These are phyloP conservation scores for Pluvianellus socialis DNA, from an alignment of 2,113 vertebrate species.

Conservation along the genomic window DNA sequence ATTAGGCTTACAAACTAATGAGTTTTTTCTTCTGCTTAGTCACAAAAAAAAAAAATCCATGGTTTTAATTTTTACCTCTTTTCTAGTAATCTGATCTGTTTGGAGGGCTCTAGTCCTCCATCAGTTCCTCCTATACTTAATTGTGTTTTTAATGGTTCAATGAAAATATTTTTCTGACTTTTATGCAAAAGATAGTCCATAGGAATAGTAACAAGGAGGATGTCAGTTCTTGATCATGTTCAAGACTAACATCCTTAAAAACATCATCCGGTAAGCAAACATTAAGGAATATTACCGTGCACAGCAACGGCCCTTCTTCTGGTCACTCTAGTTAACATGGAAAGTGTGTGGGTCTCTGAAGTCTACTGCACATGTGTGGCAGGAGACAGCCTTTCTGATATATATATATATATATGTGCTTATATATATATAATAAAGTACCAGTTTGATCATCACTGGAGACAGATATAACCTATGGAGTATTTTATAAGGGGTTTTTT, in stretches of 20 bases:
- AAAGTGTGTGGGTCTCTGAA: background rate
- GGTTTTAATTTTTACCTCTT: background rate
- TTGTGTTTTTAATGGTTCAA: background rate
- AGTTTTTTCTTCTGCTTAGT: slow-evolving; percentile 18
- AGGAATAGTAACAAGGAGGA: background rate
- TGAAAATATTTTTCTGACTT: background rate
- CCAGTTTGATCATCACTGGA: background rate
- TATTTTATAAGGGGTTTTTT: background rate
- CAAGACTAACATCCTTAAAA: background rate
- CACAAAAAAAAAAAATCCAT: background rate
- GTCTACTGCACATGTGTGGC: background rate
- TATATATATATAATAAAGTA: no score
- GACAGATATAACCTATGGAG: background rate
- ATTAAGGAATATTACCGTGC: background rate
- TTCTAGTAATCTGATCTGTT: background rate
- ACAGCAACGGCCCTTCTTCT: background rate
- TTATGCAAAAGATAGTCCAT: background rate
- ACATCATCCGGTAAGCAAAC: background rate
- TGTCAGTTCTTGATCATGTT: background rate
- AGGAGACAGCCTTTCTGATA: background rate
- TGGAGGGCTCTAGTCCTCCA: background rate
- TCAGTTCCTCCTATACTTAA: background rate
- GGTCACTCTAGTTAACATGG: background rate
- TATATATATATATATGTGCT: no score
- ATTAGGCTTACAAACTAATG: background rate